Evolutionary conservation across 2,113 vertebrate genomes (phyloP).

Genomic region (Phainopepla nitens): DNA sequence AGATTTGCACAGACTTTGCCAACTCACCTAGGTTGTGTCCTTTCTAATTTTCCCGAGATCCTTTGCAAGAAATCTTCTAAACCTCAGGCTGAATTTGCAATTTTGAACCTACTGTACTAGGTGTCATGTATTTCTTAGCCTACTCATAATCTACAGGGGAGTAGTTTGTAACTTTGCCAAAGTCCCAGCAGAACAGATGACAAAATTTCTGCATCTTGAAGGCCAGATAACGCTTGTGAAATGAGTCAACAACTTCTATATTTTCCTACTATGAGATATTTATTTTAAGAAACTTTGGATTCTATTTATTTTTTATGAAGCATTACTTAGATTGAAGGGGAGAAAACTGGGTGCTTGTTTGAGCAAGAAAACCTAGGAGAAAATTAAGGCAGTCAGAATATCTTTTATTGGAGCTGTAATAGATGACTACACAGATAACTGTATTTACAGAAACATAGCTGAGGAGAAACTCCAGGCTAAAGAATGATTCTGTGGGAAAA

Average conservation of each 20-base stretch:
- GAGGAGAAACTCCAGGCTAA: neutral
- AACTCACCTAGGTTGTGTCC: neutral
- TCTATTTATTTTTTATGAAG: neutral
- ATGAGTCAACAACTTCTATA: neutral
- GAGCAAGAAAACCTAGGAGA: neutral
- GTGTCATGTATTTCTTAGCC: neutral
- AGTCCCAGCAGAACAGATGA: neutral
- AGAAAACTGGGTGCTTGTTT: rapidly evolving
- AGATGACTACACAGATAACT: neutral
- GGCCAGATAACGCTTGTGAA: neutral
- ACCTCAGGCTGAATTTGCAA: neutral
- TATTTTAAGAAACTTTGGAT: neutral
- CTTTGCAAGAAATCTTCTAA: neutral
- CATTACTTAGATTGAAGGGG: neutral
- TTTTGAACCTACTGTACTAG: neutral
- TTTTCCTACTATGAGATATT: neutral
- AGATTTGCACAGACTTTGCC: neutral
- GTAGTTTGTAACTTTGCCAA: neutral
- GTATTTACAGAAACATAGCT: neutral
- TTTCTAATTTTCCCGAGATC: neutral
- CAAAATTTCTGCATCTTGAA: neutral
- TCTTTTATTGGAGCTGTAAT: neutral
- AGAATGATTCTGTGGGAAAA: neutral
- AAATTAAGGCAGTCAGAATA: neutral
- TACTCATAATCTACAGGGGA: neutral